Evolutionary conservation across 1,140 invertebrate genomes (phyloP).

Genomic region (Halictus rubicundus): DNA sequence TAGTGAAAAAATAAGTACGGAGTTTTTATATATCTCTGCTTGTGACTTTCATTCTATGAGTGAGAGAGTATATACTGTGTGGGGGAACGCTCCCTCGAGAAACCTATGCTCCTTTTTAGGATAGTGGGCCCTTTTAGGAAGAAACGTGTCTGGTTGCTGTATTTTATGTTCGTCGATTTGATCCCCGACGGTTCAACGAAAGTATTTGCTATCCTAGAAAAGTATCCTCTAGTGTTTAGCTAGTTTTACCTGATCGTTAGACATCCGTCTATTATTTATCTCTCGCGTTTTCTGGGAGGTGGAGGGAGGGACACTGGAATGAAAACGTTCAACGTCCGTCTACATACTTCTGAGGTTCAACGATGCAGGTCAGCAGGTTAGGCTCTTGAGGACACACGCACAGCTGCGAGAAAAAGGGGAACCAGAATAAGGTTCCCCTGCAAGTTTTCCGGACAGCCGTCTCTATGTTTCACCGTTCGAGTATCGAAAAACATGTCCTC

Average conservation of each 20-base stretch:
- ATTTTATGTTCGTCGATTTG: background rate
- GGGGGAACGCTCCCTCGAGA: constrained; percentile 16
- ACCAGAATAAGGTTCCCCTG: no score
- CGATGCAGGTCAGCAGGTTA: background rate
- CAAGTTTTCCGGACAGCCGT: no score
- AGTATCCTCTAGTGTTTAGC: background rate
- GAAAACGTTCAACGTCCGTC: constrained; percentile 29
- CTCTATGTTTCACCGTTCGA: background rate
- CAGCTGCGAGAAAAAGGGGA: no score
- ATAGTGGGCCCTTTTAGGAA: background rate
- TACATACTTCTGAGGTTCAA: constrained; percentile 29
- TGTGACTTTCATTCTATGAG: constrained; percentile 20
- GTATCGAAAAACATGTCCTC: background rate
- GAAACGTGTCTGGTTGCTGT: background rate
- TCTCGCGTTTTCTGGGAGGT: background rate
- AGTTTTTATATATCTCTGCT: constrained; percentile 1
- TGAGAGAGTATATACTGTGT: constrained; percentile 18
- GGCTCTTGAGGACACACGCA: background rate
- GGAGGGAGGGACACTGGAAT: constrained; percentile 13
- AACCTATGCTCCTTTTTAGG: background rate
- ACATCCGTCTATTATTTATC: background rate
- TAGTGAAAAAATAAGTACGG: constrained; percentile 47
- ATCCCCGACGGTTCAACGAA: background rate
- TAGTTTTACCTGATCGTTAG: background rate
- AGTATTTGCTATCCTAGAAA: background rate